Evolutionary conservation across 2,888 invertebrate species (phyloP), one percentile per base, ranked within the genome.

Genomic region (Drosophila suboccidentalis): DNA sequence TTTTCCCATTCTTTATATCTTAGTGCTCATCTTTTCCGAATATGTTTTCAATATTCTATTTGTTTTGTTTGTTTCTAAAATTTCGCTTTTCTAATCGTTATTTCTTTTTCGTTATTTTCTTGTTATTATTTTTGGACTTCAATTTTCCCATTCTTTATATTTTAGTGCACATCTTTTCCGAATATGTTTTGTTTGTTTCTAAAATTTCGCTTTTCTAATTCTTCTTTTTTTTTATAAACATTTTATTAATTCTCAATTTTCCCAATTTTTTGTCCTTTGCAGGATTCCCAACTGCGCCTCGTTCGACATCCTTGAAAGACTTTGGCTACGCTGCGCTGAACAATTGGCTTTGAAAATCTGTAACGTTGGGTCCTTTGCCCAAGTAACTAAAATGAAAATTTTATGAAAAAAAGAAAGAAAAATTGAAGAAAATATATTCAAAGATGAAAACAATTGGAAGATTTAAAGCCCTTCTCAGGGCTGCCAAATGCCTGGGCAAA

Each of bases 391-490:
- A 51, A 57, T 44, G 17, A 57, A 54, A 57, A 39, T 15, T 32
- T 13, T 17, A 8, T 6, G n/a, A n/a, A 57, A 47, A 43, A 39
- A 39, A 26, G 26, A 26, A 5, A 19, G 19, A 6, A 39, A 67
- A 74, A 54, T 61, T 67, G 11, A 55, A 44, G 44, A 44, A 49
- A 50, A 32, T 44, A 29, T 32, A 34, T 46, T 59, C 58, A 34
- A 60, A 34, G 22, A 53, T 46, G 41, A 60, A 75, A 63, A 57
- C 15, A 71, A 63, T 69, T 75, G 65, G 67, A 61, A 50, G 13
- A 22, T 39, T 22, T 71, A 63, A 57, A 92, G 92, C 90, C 92
- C 92, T 91, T 92, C 55, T 91, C 71, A 91, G 92, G 92, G 92
- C 92, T 92, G 85, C 91, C 92, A 92, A 80, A 76, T 62, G 65